Conservation (phyloP, 2,113 vertebrate species). For the Mesitornis unicolor region DNA sequence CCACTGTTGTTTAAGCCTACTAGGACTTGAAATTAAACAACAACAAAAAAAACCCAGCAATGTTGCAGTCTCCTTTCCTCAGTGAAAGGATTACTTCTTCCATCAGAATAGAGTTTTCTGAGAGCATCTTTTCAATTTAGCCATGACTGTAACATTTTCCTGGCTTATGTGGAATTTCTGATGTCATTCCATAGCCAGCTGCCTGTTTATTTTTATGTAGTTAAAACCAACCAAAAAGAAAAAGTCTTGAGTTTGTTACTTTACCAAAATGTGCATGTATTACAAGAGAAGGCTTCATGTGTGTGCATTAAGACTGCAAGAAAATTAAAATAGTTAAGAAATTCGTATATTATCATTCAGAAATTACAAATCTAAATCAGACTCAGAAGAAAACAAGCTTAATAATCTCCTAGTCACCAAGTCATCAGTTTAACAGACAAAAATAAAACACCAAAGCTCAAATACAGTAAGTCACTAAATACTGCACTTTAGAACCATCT, state of each 20-base stretch:
- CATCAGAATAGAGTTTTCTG: slow-evolving; percentile 7
- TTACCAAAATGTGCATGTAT: neutral
- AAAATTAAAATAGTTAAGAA: neutral
- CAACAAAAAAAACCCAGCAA: neutral
- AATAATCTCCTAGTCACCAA: neutral
- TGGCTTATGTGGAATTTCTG: slow-evolving; percentile 25
- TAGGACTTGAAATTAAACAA: neutral
- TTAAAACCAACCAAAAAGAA: slow-evolving; percentile 2
- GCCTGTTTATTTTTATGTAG: slow-evolving; percentile 12
- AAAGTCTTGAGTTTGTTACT: neutral
- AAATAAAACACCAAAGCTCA: neutral
- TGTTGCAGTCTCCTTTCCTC: neutral
- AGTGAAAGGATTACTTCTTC: neutral
- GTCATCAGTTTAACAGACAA: neutral
- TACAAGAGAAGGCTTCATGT: neutral
- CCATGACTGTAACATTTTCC: slow-evolving; percentile 37
- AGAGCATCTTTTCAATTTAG: slow-evolving; percentile 17
- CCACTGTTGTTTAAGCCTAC: neutral
- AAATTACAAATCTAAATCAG: neutral
- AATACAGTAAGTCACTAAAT: neutral
- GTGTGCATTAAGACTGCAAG: neutral
- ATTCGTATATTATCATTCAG: neutral
- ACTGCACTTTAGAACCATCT: neutral
- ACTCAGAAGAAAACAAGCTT: neutral
- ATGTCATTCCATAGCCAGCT: slow-evolving; percentile 22